Conservation (phyloP, 1,140 invertebrate genomes). For the Limonius californicus region DNA sequence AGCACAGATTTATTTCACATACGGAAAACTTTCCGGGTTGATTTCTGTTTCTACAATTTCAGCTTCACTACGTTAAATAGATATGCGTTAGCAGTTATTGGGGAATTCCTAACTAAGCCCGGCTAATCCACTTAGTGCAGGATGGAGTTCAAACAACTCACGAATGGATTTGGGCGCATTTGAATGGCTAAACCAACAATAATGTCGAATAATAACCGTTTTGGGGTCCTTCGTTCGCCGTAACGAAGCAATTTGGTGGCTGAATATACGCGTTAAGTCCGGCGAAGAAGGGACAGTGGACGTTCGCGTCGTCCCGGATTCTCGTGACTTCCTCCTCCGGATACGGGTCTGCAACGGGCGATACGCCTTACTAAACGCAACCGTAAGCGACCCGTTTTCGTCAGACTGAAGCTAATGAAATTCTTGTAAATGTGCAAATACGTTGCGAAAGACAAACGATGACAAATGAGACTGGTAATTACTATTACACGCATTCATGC, state of each 20-base stretch:
- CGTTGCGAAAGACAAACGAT: slow-evolving; percentile 29
- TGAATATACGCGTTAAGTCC: background rate
- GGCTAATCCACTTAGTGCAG: background rate
- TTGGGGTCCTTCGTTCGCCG: background rate
- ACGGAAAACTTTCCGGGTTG: too few relatives aligned
- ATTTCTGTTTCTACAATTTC: too few relatives aligned
- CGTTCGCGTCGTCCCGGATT: too few relatives aligned
- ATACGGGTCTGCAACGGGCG: too few relatives aligned
- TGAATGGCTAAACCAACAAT: slow-evolving; percentile 2
- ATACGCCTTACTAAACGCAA: too few relatives aligned
- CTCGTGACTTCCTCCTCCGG: too few relatives aligned
- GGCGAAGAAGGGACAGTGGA: background rate
- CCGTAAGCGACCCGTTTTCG: background rate
- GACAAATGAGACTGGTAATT: slow-evolving; percentile 29
- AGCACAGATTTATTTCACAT: too few relatives aligned
- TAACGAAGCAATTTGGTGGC: slow-evolving; percentile 6
- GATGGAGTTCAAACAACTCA: background rate
- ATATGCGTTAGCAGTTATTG: too few relatives aligned
- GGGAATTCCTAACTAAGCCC: too few relatives aligned
- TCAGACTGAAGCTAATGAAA: slow-evolving; percentile 24
- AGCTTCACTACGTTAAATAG: too few relatives aligned
- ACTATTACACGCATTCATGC: slow-evolving; percentile 22
- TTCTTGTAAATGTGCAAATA: slow-evolving; percentile 30
- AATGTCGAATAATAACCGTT: slow-evolving; percentile 9
- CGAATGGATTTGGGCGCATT: slow-evolving; percentile 2